Evolutionary conservation across 2,113 vertebrate genomes (phyloP), one percentile per base, ranked within the genome.

Genomic region (Chrysochloris asiatica): DNA sequence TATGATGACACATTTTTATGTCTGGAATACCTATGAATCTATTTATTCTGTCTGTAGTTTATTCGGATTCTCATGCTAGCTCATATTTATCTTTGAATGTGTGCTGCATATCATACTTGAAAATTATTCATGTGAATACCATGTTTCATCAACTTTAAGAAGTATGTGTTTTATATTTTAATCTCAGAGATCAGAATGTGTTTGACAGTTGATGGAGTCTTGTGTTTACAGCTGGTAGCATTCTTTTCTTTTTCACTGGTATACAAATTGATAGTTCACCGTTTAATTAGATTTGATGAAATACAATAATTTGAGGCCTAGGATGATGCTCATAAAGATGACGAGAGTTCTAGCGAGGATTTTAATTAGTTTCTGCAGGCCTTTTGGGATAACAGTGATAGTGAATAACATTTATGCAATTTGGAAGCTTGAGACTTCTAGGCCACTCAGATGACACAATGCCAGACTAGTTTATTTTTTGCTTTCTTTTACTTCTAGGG

Each of bases 51-150:
- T 61, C 43, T 41, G 22, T 86, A 75, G 7, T 45, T 56, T 76
- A 21, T 63, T 92, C 69, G 75, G 6, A 77, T 81, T 89, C 38
- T 88, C 36, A 48, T 38, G 12, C 48, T 78, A n/a, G 61, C 47
- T 72, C 30, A 17, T 83, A 63, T 91, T 92, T 92, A 69, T 88
- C 79, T 90, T 88, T 88, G 83, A 93, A 76, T 80, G 10, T 84
- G 22, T 86, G 33, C 43, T 83, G 69, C 63, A 79, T 92, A 63
- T 87, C 47, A n/a, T 75, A 41, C 83, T 93, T 84, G 72, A 86
- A 83, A 83, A 71, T 67, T 22, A n/a, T 80, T 17, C 71, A 19
- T 28, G 63, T 72, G 45, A 59, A 83, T 67, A 26, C 8, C 65
- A 59, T 52, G 45, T 83, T 73, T 79, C 6, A 50, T 81, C 21